Conservation (phyloP, 2,888 invertebrate species). For the Drosophila suboccidentalis region DNA sequence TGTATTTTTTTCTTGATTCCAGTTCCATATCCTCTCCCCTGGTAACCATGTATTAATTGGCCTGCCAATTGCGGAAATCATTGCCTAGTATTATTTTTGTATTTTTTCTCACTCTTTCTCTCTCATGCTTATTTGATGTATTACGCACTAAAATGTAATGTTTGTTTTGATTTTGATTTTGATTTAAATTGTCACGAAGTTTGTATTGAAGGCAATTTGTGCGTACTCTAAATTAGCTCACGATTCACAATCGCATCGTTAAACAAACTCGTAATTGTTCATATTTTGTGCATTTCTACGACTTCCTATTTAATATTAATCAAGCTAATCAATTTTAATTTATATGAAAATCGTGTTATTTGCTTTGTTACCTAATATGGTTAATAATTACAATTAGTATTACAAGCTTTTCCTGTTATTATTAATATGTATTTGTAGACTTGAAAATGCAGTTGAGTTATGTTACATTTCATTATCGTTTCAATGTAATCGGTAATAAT, state of each 20-base stretch:
- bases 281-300: slow-evolving; percentile 23
- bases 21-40: slow-evolving; percentile 14
- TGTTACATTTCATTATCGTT: neutral
- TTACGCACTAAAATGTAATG: slow-evolving; percentile 35
- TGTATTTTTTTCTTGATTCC: slow-evolving; percentile 21
- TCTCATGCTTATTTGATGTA: slow-evolving; percentile 22
- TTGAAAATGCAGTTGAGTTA: neutral
- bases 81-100: slow-evolving; percentile 10
- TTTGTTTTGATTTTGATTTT: slow-evolving; percentile 35
- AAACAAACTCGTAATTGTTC: slow-evolving; percentile 8
- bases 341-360: slow-evolving; percentile 36
- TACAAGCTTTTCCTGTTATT: slow-evolving; percentile 3
- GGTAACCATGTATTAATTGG: slow-evolving; percentile 42
- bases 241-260: slow-evolving; percentile 6
- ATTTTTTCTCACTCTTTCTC: neutral
- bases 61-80: slow-evolving; percentile 52
- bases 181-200: slow-evolving; percentile 45
- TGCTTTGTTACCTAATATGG: slow-evolving; percentile 43
- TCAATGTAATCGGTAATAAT: neutral
- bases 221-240: slow-evolving; percentile 25
- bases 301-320: slow-evolving; percentile 43
- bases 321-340: slow-evolving; percentile 38
- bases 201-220: slow-evolving; percentile 25
- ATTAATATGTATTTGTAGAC: neutral
- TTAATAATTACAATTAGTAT: neutral